Evolutionary conservation across 37 sponge, comb jelly and placozoan species (phyloP).

Genomic region (Beroe ovata): DNA sequence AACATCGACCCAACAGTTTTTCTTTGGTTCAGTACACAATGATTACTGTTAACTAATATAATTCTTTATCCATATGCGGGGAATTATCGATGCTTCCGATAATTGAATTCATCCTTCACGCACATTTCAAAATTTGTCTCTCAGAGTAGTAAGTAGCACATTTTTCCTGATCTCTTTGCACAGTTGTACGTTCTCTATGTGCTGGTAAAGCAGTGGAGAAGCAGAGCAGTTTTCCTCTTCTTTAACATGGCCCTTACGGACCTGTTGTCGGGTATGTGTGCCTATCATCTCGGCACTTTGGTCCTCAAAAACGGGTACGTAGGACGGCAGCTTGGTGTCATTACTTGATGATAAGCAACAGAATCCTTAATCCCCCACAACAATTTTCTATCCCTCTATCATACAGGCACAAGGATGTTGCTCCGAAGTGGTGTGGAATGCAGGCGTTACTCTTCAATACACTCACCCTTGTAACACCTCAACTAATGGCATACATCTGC

Average conservation of each 20-base stretch:
- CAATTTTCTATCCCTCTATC: no score
- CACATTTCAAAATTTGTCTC: no score
- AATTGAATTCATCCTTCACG: no score
- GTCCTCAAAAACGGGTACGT: not conserved
- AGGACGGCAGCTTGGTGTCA: no score
- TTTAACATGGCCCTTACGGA: slow-evolving; percentile 28
- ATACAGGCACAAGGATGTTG: not conserved
- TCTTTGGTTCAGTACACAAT: no score
- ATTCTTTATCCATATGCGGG: no score
- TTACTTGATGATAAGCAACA: no score
- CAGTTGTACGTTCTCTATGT: slow-evolving; percentile 19
- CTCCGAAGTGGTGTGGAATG: not conserved
- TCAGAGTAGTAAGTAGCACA: no score
- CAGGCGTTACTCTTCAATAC: not conserved
- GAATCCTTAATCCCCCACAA: not conserved
- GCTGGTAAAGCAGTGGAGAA: slow-evolving; percentile 7
- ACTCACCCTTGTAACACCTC: not conserved
- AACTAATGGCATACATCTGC: slow-evolving; percentile 4
- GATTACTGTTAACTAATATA: no score
- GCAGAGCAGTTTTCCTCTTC: slow-evolving; percentile 3
- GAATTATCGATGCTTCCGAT: no score
- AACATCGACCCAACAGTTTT: no score
- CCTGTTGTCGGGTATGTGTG: not conserved
- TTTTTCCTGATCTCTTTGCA: no score
- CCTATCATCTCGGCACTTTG: not conserved